A percentile compares a stretch with the other conserved stretches of the same genome.
These are phyloP conservation scores for Timandra comae DNA, from an alignment of 2,888 invertebrate genomes.

Conservation along the genomic window DNA sequence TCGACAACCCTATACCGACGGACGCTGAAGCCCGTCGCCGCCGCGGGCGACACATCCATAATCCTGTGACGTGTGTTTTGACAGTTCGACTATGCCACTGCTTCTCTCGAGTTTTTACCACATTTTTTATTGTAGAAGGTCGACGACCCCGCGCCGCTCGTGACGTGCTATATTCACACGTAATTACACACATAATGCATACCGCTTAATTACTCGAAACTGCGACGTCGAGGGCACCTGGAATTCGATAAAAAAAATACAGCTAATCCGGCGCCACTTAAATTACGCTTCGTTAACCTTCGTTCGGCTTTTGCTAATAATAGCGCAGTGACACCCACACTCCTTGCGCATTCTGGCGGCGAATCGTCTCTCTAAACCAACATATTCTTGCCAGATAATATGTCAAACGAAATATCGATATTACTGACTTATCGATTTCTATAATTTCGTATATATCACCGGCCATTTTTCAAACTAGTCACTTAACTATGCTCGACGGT, in stretches of 20 bases:
- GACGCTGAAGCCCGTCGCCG: too few relatives aligned
- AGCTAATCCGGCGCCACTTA: constrained; percentile 51
- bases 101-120: constrained; percentile 46
- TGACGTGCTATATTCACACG: constrained; percentile 58
- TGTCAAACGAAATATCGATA: constrained; percentile 34
- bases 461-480: constrained; percentile 46
- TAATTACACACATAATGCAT: constrained; percentile 63
- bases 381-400: constrained; percentile 56
- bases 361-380: constrained; percentile 50
- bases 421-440: constrained; percentile 14
- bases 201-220: constrained; percentile 68
- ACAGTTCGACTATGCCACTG: constrained; percentile 45
- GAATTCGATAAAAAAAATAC: constrained; percentile 50
- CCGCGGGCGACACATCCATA: constrained; percentile 66
- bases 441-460: constrained; percentile 15
- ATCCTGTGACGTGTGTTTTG: constrained; percentile 71
- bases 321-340: constrained; percentile 20
- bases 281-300: constrained; percentile 55
- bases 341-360: constrained; percentile 23
- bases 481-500: constrained; percentile 33
- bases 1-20: constrained; percentile 36
- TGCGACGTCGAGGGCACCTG: constrained; percentile 47
- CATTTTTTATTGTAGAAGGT: constrained; percentile 31
- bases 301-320: constrained; percentile 41
- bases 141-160: constrained; percentile 48